Base-by-base conservation (phyloP, 2,888 invertebrate species). In the Chrysomela aeneicollis region DNA sequence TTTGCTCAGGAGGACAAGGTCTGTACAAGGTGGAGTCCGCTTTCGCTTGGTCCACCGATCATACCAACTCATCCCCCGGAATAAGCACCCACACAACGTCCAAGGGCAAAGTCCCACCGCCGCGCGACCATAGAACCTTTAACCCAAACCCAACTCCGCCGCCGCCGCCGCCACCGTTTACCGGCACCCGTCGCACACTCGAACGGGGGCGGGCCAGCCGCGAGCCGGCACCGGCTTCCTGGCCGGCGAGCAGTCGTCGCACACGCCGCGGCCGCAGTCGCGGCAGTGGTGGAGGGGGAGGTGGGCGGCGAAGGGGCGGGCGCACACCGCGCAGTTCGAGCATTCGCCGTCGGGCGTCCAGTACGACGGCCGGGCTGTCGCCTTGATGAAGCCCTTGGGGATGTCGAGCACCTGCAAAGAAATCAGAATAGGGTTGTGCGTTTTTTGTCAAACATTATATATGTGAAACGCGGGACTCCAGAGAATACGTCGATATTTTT, bases 261-360 rank as follows among this genome's bases (percentile, higher is more conserved):
- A 92, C 0, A 92, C 89, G 1, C 90, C 90, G 71, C 88, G 85
- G 0, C 92, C 92, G 79, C 92, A 92, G 52, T 87, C 86, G 26
- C 91, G 84, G 74, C 91, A 91, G 81, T 92, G 91, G 80, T 91
- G 92, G 32, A 86, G 83, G 17, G 82, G 74, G 64, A 84, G 82
- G 18, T 82, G 82, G 1, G 81, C 78, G 5, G 85, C 86, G 78
- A 93, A 93, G 21, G 82, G 80, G 26, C 82, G 78, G 22, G 86
- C 81, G 78, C 94, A 94, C 10, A 90, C 86, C 66, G 82, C 84
- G 78, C 94, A 94, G 60, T 82, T 81, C 18, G 84, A 85, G 57
- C 92, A 88, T 74, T 91, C 88, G 4, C 85, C 85, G 79, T 94
- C 93, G 0, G 93, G 91, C 32, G 89, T 87, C 94, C 94, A 94